Evolutionary conservation across 2,113 vertebrate species (phyloP).

Genomic region (Plecturocebus donacophilus): DNA sequence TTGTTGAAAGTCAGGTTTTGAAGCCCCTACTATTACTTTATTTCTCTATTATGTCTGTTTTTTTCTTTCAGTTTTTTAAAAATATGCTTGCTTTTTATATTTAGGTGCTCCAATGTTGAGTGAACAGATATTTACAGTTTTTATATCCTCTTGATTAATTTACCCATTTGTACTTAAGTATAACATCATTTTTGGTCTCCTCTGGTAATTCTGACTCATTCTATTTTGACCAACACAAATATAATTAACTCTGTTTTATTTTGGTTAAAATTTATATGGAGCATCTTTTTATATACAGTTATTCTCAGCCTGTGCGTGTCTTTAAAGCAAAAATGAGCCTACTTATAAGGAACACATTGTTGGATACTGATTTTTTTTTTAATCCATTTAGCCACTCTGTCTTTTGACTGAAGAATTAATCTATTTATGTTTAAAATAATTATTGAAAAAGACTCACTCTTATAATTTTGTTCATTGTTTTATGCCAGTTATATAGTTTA

Average conservation of each 20-base stretch:
- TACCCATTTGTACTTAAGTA: background rate
- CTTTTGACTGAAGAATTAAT: background rate
- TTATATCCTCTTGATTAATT: background rate
- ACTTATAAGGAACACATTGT: background rate
- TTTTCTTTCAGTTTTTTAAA: background rate
- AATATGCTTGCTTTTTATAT: background rate
- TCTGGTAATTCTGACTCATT: background rate
- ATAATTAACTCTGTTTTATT: background rate
- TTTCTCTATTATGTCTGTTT: background rate
- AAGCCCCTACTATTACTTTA: background rate
- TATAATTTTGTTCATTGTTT: background rate
- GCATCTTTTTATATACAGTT: no score
- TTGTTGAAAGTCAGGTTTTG: background rate
- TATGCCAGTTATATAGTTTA: no score
- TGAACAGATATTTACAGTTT: background rate
- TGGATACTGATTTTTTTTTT: background rate
- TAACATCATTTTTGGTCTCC: background rate
- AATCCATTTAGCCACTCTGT: background rate
- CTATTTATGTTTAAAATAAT: background rate
- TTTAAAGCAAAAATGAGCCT: background rate
- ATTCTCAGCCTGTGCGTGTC: no score
- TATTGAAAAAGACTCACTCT: background rate
- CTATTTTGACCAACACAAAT: background rate
- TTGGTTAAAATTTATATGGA: background rate
- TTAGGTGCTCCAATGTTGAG: background rate